Conservation (phyloP, 2,113 vertebrate genomes). For the Petroica traversi region DNA sequence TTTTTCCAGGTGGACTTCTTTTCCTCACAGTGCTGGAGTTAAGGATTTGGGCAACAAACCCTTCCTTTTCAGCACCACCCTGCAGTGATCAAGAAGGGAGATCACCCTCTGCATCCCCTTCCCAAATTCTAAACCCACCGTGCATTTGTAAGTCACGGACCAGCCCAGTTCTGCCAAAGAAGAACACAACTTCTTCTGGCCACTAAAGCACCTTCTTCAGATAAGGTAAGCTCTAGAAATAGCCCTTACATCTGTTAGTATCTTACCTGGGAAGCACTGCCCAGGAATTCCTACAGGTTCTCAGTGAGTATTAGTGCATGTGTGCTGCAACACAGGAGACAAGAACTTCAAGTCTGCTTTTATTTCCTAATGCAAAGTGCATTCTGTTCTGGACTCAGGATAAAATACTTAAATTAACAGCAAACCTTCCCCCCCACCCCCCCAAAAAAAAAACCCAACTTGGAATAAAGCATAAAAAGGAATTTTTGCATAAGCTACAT, state of each 20-base stretch:
- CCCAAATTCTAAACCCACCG: not conserved
- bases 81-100: not conserved
- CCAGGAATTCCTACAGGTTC: not conserved
- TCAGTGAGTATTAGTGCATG: not conserved
- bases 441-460: not conserved
- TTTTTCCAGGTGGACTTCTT: not conserved
- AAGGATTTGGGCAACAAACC: not conserved
- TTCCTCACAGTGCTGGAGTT: not conserved
- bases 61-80: not conserved
- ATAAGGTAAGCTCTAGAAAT: not conserved
- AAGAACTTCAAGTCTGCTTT: not conserved
- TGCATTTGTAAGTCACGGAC: not conserved
- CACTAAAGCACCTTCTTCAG: not conserved
- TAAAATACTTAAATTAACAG: not conserved
- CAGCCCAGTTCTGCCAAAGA: not conserved
- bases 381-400: not conserved
- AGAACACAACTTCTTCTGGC: not conserved
- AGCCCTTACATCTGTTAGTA: not conserved
- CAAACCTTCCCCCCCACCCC: too few relatives aligned
- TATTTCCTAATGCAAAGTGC: not conserved
- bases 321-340: not conserved
- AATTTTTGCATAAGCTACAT: not conserved
- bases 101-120: not conserved
- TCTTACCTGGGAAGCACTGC: not conserved
- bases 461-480: not conserved